Evolutionary conservation across 2,888 invertebrate genomes (phyloP), one percentile per base, ranked within the genome.

Genomic region (Phoenoteleia sp.): DNA sequence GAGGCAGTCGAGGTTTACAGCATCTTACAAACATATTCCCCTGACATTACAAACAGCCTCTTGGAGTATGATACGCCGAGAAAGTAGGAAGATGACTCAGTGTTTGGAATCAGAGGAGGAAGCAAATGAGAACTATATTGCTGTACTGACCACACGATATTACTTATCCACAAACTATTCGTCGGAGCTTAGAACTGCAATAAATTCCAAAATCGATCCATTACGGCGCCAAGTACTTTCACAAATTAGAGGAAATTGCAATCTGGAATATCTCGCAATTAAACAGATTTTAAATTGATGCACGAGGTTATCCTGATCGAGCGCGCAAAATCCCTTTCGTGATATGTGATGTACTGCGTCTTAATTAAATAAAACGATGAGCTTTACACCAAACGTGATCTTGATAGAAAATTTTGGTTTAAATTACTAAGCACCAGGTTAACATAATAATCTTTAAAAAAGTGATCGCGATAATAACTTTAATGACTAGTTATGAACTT

Each of bases 131-230:
- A 62, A 60, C 58, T 67, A 74, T 25, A 66, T 42, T 49, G 60
- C 23, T 74, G 45, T 45, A 69, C 60, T 81, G 75, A 69, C 82
- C n/a, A n/a, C 72, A 62, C 62, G 69, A 76, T 81, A 77, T 81
- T 81, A 72, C 81, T 77, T 47, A 81, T 81, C 72, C 84, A 45
- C 72, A 76, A 84, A 84, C 81, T 84, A 81, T 81, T 77, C 67
- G 72, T 76, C 42, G 58, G 67, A 67, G 84, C 84, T 81, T 84
- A 72, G 72, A 84, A 84, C 72, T 77, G 75, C 62, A 39, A 84
- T 84, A 81, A 84, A 84, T 84, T 81, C 5, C 76, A 17, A 60
- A 81, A 84, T 84, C 84, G 76, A 81, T 66, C 77, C 81, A 84
- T 84, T 84, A 75, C 60, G 45, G 42, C 19, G 15, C 21, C 67